Evolutionary conservation across 2,888 invertebrate species (phyloP), one percentile per base, ranked within the genome.

Genomic region (Anodontia alba): DNA sequence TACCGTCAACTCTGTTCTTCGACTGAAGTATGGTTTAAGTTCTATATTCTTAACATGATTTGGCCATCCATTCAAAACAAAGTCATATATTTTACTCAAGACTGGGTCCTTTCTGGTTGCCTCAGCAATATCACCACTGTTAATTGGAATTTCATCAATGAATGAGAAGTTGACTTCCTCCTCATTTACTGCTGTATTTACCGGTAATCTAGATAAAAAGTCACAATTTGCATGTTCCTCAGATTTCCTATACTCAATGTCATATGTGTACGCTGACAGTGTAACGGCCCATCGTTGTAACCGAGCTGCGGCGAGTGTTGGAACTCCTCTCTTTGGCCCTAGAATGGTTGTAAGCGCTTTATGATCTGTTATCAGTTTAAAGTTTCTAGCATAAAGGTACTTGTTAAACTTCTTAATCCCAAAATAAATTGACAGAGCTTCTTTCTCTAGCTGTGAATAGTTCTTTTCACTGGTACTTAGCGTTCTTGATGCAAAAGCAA

Each of bases 361-460:
- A 78, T 94, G 93, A 83, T 95, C 94, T 0, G 94, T 95, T 12
- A 90, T 57, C 20, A 95, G 84, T 0, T 92, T 93, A 83, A 95
- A 95, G n/a, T 90, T 86, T 20, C 92, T 86, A 2, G 94, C 95
- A 79, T 88, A 93, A 0, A 95, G 66, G 81, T 93, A 95, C 36
- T 93, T 88, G 72, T 94, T 92, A 87, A 95, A 95, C 84, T 93
- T 92, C 42, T 90, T 89, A 0, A 94, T 90, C 0, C 92, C 94
- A 80, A 90, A 95, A 20, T 95, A 89, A 7, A 95, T 81, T 12
- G 92, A 86, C 38, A 94, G 86, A 38, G 94, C 93, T 88, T 93
- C 91, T 73, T 94, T 42, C 7, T 15, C 93, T 20, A 94, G 76
- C 84, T 94, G 93, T 26, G 91, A 90, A 83, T 94, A 94, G 26